These are phyloP conservation scores for Plestiodon gilberti DNA, from an alignment of 2,113 vertebrate genomes.

Conservation along the genomic window DNA sequence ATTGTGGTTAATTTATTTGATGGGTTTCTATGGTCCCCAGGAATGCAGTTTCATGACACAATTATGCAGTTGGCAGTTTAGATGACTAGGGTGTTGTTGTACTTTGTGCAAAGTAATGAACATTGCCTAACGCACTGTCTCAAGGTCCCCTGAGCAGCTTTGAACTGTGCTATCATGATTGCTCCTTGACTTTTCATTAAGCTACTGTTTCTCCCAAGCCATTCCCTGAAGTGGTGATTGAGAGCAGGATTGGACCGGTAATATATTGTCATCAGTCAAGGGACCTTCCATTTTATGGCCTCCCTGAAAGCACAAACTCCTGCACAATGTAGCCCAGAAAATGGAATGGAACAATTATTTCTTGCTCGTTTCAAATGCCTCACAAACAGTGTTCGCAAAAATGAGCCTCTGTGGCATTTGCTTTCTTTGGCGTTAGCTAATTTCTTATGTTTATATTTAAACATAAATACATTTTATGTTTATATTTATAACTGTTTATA, in stretches of 20 bases:
- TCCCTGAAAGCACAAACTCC: slow-evolving; percentile 16
- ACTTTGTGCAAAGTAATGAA: slow-evolving; percentile 28
- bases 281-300: slow-evolving; percentile 19
- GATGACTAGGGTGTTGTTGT: background rate
- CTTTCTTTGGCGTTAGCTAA: background rate
- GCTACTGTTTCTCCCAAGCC: slow-evolving; percentile 18
- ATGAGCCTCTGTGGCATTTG: slow-evolving; percentile 1
- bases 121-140: slow-evolving; percentile 15
- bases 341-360: background rate
- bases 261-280: slow-evolving; percentile 30
- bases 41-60: slow-evolving; percentile 1
- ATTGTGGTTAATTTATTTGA: slow-evolving; percentile 4
- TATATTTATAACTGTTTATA: no score
- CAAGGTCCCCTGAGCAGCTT: slow-evolving; percentile 23
- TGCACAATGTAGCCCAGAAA: background rate
- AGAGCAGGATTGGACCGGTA: slow-evolving; percentile 23
- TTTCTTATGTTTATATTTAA: slow-evolving; percentile 14
- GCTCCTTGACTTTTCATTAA: slow-evolving; percentile 34
- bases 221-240: slow-evolving; percentile 33
- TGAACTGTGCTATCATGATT: slow-evolving; percentile 24
- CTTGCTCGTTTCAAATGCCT: background rate
- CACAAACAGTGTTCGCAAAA: background rate
- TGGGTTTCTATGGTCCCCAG: slow-evolving; percentile 8
- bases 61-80: background rate
- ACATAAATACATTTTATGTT: no score